Evolutionary conservation across 2,888 invertebrate genomes (phyloP).

Genomic region (Acleris laterana): DNA sequence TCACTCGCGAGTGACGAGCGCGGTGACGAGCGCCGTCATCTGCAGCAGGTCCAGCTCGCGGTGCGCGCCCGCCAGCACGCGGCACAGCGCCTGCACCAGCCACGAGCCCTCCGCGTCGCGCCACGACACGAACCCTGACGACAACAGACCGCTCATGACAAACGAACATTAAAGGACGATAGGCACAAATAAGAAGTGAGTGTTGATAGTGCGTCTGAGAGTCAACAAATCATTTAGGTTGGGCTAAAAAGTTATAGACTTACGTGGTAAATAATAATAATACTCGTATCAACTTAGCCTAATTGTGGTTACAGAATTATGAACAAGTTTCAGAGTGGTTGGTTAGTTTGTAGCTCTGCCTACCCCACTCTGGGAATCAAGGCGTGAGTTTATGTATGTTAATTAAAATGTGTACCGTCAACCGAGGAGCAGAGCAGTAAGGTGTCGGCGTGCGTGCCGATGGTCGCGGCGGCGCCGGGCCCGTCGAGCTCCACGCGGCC

Average conservation of each 20-base stretch:
- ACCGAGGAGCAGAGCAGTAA: slow-evolving; percentile 62
- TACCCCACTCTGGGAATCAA: too few species aligned
- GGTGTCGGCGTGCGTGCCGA: slow-evolving; percentile 57
- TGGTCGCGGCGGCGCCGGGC: slow-evolving; percentile 41
- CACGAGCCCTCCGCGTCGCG: slow-evolving; percentile 62
- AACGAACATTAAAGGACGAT: too few species aligned
- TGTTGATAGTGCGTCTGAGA: too few species aligned
- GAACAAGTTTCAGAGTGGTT: too few species aligned
- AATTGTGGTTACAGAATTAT: too few species aligned
- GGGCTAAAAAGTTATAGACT: background rate
- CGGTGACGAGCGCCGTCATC: slow-evolving; percentile 58
- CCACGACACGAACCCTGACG: slow-evolving; percentile 60
- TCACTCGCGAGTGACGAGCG: slow-evolving; percentile 54
- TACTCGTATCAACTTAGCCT: too few species aligned
- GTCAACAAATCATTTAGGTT: too few species aligned
- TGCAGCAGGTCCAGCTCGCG: slow-evolving; percentile 56
- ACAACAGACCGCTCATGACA: background rate
- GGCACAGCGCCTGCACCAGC: slow-evolving; percentile 67
- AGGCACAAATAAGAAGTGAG: too few species aligned
- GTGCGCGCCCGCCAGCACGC: slow-evolving; percentile 51
- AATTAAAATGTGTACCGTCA: slow-evolving; percentile 59
- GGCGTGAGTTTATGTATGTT: too few species aligned
- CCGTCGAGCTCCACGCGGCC: slow-evolving; percentile 60
- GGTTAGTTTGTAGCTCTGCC: too few species aligned
- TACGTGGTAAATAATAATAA: background rate